A percentile compares a stretch with the other conserved stretches of the same genome.
Conservation (phyloP, 2,888 invertebrate genomes). For the Diadromus collaris region DNA sequence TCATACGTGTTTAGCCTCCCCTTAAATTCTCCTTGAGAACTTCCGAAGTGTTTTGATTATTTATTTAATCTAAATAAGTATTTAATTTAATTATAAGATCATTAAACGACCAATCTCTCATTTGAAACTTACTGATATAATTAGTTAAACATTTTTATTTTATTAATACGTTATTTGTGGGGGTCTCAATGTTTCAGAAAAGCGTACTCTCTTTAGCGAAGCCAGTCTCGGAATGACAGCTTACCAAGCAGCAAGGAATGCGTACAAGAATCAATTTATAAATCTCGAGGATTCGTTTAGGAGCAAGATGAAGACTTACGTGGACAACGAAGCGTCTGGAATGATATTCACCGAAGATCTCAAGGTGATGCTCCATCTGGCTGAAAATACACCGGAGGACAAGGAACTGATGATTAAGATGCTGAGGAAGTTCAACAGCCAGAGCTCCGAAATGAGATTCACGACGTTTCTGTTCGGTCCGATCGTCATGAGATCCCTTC, state of each 20-base stretch:
- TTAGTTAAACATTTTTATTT: conserved; percentile 16
- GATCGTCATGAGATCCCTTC: conserved; percentile 89
- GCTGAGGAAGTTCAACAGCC: conserved; percentile 88
- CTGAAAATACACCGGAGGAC: conserved; percentile 83
- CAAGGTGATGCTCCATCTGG: conserved; percentile 89
- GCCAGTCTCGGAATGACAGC: conserved; percentile 84
- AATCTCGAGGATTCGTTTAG: conserved; percentile 86
- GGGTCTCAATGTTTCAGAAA: conserved; percentile 63
- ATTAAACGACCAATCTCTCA: neutral
- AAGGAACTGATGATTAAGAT: conserved; percentile 85
- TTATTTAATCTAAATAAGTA: no score
- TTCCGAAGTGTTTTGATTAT: no score
- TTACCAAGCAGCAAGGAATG: conserved; percentile 82
- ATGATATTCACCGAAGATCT: conserved; percentile 93
- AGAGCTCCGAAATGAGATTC: conserved; percentile 87
- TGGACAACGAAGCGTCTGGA: conserved; percentile 81
- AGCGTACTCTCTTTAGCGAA: conserved; percentile 82
- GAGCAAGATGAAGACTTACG: conserved; percentile 86
- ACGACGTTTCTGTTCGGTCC: conserved; percentile 92
- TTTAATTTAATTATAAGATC: neutral
- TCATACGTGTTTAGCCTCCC: no score
- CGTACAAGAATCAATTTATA: conserved; percentile 83
- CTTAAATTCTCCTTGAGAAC: no score
- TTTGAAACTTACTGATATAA: conserved; percentile 5
- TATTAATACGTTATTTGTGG: conserved; percentile 10